These are phyloP conservation scores for Sitophilus oryzae DNA, from an alignment of 1,140 invertebrate species.

Conservation along the genomic window DNA sequence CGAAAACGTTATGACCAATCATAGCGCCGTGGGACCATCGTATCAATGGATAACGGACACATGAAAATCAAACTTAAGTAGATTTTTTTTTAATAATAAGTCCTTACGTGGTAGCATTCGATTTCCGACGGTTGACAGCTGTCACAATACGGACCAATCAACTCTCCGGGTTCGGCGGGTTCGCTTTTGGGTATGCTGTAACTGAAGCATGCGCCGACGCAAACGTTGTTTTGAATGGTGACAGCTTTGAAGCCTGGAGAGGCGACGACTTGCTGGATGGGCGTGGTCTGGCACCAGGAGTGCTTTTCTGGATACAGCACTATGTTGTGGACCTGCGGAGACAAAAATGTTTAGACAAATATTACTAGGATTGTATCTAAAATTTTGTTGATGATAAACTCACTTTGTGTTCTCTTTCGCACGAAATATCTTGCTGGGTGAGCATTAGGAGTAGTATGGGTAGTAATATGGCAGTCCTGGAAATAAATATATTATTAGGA, in stretches of 20 bases:
- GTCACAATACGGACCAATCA: slow-evolving; percentile 61
- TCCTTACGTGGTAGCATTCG: slow-evolving; percentile 57
- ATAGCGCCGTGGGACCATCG: no score
- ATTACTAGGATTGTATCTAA: neutral
- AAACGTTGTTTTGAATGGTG: slow-evolving; percentile 63
- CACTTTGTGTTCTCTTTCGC: slow-evolving; percentile 27
- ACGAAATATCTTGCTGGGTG: neutral
- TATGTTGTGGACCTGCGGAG: slow-evolving; percentile 58
- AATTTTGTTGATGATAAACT: neutral
- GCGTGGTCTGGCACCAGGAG: slow-evolving; percentile 63
- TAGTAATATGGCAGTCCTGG: slow-evolving; percentile 10
- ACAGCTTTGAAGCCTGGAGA: slow-evolving; percentile 55
- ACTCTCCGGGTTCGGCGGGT: slow-evolving; percentile 58
- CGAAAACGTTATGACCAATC: no score
- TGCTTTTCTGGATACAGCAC: slow-evolving; percentile 62
- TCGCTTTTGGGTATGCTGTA: slow-evolving; percentile 62
- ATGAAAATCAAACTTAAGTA: no score
- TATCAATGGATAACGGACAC: no score
- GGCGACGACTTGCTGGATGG: slow-evolving; percentile 60
- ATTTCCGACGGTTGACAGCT: slow-evolving; percentile 58
- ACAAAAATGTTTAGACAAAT: neutral
- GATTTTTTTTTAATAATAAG: neutral
- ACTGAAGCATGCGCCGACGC: slow-evolving; percentile 63
- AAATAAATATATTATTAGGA: slow-evolving; percentile 12
- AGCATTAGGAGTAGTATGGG: slow-evolving; percentile 7